Evolutionary conservation across 2,888 invertebrate species (phyloP).

Genomic region (Campoplex capitator): DNA sequence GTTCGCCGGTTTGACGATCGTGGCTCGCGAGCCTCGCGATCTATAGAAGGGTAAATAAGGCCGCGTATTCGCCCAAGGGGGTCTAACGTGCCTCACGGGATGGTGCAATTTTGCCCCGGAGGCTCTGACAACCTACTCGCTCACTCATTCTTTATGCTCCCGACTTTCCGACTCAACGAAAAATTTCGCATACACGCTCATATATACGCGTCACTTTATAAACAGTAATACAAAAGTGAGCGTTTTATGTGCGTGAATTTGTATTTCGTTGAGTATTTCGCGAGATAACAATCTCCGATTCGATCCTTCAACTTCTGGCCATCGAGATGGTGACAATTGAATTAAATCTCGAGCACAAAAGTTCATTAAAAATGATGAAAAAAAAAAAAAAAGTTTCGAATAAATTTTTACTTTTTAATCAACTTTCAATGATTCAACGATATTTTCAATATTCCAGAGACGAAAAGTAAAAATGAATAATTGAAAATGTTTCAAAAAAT

Average conservation of each 20-base stretch:
- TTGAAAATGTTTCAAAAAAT: background rate
- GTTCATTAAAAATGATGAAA: background rate
- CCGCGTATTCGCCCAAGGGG: conserved; percentile 84
- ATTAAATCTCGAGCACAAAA: background rate
- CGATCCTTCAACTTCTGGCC: background rate
- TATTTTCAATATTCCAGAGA: background rate
- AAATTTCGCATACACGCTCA: background rate
- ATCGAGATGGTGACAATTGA: conserved; percentile 9
- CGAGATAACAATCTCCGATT: background rate
- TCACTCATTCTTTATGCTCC: conserved; percentile 66
- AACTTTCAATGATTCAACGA: background rate
- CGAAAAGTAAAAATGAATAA: background rate
- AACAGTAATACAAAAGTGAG: background rate
- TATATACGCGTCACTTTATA: conserved; percentile 1
- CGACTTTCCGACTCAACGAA: conserved; percentile 61
- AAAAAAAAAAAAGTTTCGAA: background rate
- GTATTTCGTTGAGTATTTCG: background rate
- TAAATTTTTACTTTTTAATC: background rate
- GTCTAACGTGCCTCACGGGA: conserved; percentile 80
- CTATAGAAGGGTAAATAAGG: conserved; percentile 83
- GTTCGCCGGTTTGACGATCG: conserved; percentile 24
- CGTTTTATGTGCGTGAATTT: background rate
- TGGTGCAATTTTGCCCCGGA: conserved; percentile 83
- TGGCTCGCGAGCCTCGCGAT: conserved; percentile 60
- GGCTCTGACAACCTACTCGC: conserved; percentile 82